Evolutionary conservation across 2,113 vertebrate genomes (phyloP), one percentile per base, ranked within the genome.

Genomic region (Hyperopisus bebe): DNA sequence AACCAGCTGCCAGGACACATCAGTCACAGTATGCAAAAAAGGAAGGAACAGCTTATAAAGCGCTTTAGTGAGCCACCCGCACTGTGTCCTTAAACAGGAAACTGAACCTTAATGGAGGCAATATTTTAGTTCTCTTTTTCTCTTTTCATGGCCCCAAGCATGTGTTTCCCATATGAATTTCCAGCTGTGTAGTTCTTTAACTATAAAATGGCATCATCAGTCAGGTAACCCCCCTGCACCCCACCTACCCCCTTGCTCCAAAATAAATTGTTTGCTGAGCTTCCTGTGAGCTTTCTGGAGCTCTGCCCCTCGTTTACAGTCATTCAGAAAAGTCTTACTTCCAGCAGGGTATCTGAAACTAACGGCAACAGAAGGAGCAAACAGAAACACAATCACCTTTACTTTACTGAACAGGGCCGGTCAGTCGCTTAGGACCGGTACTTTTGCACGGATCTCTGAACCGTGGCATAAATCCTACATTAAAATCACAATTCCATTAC

Each of bases 91-190:
- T 89, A 31, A 89, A 42, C 66, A 7, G n/a, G 47, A 24, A 83
- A 55, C 3, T 19, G 35, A 17, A 27, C 0, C 4, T n/a, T 89
- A 82, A 83, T 84, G 3, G 31, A 74, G 0, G 19, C 11, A 48
- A 66, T 86, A 21, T 50, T 86, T 50, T 42, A 39, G 48, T 84
- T 42, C 53, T 83, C 50, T 47, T 46, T 47, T 42, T 47, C 10
- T 84, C 87, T 48, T 77, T 88, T 70, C 15, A 4, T 70, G 10
- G 31, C 13, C 39, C 44, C 44, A 15, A 42, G 47, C 86, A 87
- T 80, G 50, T 83, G 85, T 87, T 87, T 53, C 85, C 47, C 85
- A 74, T 70, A 77, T 87, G 62, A n/a, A n/a, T 51, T 47, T 42
- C 9, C 39, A 27, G 48, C 19, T 27, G 35, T 87, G 39, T 70